Evolutionary conservation across 2,113 vertebrate genomes (phyloP), one percentile per base, ranked within the genome.

Genomic region (Craseonycteris thonglongyai): DNA sequence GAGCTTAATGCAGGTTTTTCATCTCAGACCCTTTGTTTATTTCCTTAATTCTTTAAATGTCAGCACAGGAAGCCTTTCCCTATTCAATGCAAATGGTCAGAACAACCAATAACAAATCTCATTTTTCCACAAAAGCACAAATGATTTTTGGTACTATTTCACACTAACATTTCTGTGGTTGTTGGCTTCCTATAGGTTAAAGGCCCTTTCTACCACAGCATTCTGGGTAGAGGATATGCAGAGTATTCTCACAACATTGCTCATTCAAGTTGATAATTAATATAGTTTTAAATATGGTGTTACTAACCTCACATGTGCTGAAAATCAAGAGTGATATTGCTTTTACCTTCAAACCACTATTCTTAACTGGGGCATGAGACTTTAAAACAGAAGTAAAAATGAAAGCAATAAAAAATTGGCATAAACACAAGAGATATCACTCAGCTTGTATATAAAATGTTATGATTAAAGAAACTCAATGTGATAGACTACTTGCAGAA

Each of bases 401-500:
- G 42, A 88, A 87, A 65, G 15, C 63, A 85, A 81, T 33, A 28
- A 88, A 71, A 83, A 80, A 54, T 42, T 69, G 28, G 15, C 33
- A 82, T 35, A 79, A 93, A 69, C 38, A 85, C 26, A 68, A 76
- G 35, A 38, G 6, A 35, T 59, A 49, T 58, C 69, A 90, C 5
- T 90, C 47, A 84, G 22, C 8, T 86, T 87, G 33, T 59, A 40
- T 79, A 68, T 93, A 51, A 96, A 86, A 74, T 83, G 21, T 28
- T 80, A 9, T 88, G 14, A 42, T 78, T 59, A 82, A 94, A 91
- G 59, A 94, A 95, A 78, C n/a, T 81, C n/a, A 42, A 18, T 78
- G 71, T 92, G 28, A 82, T 89, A 76, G 1, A 90, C n/a, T n/a
- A 54, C 26, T 80, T 59, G 9, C 19, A 81, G 59, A 65, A 94